Evolutionary conservation across 2,113 vertebrate genomes (phyloP).

Genomic region (Nettapus auritus): DNA sequence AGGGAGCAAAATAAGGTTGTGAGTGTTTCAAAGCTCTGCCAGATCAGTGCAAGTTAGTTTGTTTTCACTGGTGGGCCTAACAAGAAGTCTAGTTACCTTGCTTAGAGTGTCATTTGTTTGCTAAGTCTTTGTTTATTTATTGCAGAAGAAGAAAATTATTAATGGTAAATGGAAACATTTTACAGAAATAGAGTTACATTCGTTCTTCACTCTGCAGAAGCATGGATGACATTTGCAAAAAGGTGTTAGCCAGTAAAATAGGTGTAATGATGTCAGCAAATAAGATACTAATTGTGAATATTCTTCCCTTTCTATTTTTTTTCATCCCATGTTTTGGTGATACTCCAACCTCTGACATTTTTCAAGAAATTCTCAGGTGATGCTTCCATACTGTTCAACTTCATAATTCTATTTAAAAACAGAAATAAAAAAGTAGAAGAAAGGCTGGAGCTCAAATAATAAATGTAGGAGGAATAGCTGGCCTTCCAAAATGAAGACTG

Average conservation of each 20-base stretch:
- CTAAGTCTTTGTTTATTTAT: background rate
- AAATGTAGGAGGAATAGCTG: background rate
- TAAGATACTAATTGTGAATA: background rate
- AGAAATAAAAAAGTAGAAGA: background rate
- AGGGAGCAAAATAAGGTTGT: background rate
- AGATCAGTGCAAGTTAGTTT: background rate
- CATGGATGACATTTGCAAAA: background rate
- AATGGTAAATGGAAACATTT: background rate
- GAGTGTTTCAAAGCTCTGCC: background rate
- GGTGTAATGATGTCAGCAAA: background rate
- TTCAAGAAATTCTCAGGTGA: background rate
- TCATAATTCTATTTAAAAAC: background rate
- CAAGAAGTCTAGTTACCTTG: background rate
- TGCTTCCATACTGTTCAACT: background rate
- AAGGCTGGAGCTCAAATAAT: background rate
- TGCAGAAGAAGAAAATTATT: background rate
- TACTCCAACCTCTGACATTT: background rate
- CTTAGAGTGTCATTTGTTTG: background rate
- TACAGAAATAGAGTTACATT: background rate
- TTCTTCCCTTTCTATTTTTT: background rate
- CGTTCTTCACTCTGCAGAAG: background rate
- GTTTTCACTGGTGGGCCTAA: background rate
- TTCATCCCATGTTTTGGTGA: background rate
- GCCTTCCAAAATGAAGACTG: background rate
- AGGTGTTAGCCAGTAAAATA: background rate